phyloP scores from a whole-genome alignment of 2,797 vertebrate species.

The Leptodactylus fallax region DNA sequence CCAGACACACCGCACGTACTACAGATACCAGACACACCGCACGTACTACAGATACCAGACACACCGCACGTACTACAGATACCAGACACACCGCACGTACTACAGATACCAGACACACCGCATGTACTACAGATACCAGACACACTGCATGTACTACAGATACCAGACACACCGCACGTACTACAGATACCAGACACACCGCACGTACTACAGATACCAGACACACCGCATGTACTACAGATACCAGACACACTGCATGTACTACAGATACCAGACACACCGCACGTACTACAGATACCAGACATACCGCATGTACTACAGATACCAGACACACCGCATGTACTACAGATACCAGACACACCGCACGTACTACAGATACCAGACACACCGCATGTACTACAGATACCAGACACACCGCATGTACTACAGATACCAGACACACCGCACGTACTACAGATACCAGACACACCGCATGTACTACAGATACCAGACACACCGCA shows the following conservation, averaged over 20 bases:
- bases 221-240: neutral
- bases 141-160: neutral
- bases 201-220: neutral
- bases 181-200: neutral
- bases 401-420: neutral
- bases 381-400: neutral
- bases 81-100: neutral
- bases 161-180: neutral
- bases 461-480: neutral
- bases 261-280: neutral
- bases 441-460: neutral
- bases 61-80: neutral
- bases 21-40: neutral
- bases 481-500: neutral
- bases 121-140: neutral
- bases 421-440: too few relatives aligned
- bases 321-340: neutral
- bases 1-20: neutral
- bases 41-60: neutral
- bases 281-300: neutral
- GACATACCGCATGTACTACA: neutral
- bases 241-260: neutral
- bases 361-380: neutral
- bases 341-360: neutral
- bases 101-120: neutral